These are phyloP conservation scores for Tachina grossa DNA, from an alignment of 2,888 invertebrate species.

Conservation along the genomic window DNA sequence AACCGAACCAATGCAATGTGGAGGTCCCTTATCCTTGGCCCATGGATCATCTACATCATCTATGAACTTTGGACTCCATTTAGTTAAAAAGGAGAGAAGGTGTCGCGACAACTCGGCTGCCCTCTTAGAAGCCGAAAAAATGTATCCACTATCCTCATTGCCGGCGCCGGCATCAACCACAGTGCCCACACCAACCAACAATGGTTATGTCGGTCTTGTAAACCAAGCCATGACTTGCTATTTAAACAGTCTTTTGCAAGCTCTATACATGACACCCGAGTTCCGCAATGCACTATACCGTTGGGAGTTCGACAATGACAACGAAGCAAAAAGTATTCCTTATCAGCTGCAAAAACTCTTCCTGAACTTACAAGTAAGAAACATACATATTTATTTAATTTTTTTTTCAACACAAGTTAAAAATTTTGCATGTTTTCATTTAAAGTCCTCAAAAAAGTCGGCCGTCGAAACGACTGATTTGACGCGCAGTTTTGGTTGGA, in stretches of 20 bases:
- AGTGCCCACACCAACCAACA: constrained; percentile 69
- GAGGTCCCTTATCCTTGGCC: constrained; percentile 69
- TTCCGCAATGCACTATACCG: constrained; percentile 94
- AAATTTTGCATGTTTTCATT: background rate
- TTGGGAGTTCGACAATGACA: constrained; percentile 90
- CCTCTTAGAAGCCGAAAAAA: constrained; percentile 48
- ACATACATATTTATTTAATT: background rate
- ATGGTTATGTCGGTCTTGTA: constrained; percentile 89
- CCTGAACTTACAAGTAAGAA: constrained; percentile 88
- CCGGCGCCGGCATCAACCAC: constrained; percentile 40
- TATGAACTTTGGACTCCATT: constrained; percentile 48
- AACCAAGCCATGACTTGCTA: constrained; percentile 97
- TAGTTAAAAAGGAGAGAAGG: constrained; percentile 47
- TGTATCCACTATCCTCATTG: constrained; percentile 54
- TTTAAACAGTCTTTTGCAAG: constrained; percentile 93
- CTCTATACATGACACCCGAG: constrained; percentile 95
- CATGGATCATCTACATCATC: constrained; percentile 54
- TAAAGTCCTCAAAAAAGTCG: constrained; percentile 88
- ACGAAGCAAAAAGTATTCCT: constrained; percentile 89
- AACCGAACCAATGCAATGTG: constrained; percentile 74
- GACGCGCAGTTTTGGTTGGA: constrained; percentile 95
- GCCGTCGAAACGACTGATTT: constrained; percentile 94
- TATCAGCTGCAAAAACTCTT: constrained; percentile 94
- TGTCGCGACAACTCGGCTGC: constrained; percentile 30
- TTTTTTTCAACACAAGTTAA: background rate